These are phyloP conservation scores for Syngnathoides biaculeatus DNA, from an alignment of 2,113 vertebrate species.

Conservation along the genomic window DNA sequence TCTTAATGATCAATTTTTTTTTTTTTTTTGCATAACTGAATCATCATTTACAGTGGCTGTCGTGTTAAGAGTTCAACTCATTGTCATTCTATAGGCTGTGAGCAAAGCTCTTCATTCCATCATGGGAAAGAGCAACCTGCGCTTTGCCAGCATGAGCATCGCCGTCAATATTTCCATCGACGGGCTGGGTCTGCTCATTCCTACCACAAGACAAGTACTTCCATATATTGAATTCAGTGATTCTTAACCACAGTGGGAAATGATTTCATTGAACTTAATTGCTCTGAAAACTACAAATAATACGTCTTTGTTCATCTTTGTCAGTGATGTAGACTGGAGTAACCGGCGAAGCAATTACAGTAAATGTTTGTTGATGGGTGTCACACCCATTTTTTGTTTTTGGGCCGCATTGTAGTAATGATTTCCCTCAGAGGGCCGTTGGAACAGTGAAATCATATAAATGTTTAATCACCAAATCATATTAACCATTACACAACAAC, in stretches of 20 bases:
- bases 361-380: too few relatives aligned
- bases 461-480: too few relatives aligned
- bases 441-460: too few relatives aligned
- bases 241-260: not conserved
- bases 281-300: not conserved
- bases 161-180: conserved; percentile 89
- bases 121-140: conserved; percentile 93
- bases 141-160: conserved; percentile 91
- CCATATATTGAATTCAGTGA: not conserved
- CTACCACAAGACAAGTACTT: conserved; percentile 91
- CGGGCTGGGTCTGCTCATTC: conserved; percentile 87
- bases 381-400: too few relatives aligned
- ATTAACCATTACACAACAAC: too few relatives aligned
- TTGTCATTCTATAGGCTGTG: conserved; percentile 63
- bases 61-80: not conserved
- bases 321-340: not conserved
- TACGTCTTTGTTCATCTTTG: not conserved
- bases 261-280: not conserved
- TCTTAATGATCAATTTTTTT: not conserved
- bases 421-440: too few relatives aligned
- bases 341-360: too few relatives aligned
- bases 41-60: not conserved
- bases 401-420: too few relatives aligned
- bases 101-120: conserved; percentile 88
- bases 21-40: not conserved